Evolutionary conservation across 2,113 vertebrate genomes (phyloP).

Genomic region (Thamnophis sirtalis): DNA sequence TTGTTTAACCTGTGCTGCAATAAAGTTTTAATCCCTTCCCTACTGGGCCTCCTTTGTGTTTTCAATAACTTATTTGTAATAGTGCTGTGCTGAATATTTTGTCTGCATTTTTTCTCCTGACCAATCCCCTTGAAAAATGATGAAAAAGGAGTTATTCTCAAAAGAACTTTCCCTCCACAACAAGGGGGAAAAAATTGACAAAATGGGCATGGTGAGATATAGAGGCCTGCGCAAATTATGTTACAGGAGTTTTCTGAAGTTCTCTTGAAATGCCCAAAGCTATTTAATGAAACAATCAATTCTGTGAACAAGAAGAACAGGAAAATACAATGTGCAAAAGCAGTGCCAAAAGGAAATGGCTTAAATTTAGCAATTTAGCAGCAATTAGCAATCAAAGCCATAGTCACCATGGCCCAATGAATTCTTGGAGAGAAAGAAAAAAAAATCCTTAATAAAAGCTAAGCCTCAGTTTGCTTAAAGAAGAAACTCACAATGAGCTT

Average conservation of each 20-base stretch:
- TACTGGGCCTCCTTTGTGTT: neutral
- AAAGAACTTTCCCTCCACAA: neutral
- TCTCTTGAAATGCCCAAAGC: neutral
- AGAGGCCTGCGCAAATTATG: neutral
- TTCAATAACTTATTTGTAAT: neutral
- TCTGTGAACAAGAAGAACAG: neutral
- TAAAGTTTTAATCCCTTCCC: neutral
- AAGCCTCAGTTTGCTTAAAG: neutral
- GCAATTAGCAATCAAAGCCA: no score
- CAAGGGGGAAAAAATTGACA: neutral
- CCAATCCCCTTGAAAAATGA: neutral
- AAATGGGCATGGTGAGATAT: neutral
- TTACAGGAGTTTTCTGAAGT: neutral
- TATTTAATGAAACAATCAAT: neutral
- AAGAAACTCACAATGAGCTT: neutral
- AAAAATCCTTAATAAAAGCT: neutral
- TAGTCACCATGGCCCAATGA: neutral
- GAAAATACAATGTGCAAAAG: neutral
- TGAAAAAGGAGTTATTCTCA: neutral
- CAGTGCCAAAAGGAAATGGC: neutral
- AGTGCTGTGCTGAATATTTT: neutral
- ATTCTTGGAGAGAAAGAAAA: neutral
- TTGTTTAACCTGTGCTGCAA: neutral
- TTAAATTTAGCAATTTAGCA: neutral
- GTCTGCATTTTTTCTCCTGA: neutral